A percentile compares a stretch with the other conserved stretches of the same genome.
Conservation (phyloP, 2,113 vertebrate species). For the Heterotilapia buettikoferi region DNA sequence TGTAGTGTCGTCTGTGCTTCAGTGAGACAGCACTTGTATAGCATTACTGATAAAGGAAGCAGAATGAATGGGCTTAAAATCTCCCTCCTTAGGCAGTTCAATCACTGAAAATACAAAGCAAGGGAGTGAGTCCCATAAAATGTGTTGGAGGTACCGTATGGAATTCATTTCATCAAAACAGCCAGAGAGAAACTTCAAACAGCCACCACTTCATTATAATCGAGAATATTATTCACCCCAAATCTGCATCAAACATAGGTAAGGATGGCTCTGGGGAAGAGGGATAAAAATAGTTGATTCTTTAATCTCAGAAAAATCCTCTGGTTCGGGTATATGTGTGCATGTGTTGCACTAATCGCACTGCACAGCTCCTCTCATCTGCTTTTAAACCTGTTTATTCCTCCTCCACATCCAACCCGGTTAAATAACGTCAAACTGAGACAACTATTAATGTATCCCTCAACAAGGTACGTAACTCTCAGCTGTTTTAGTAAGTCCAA, state of each 20-base stretch:
- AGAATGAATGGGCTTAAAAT: not conserved
- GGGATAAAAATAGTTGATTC: constrained; percentile 46
- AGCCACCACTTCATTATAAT: constrained; percentile 43
- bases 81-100: constrained; percentile 18
- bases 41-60: constrained; percentile 12
- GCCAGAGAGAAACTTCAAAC: constrained; percentile 54
- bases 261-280: constrained; percentile 30
- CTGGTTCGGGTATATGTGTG: not conserved
- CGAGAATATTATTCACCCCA: constrained; percentile 16
- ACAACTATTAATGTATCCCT: not conserved
- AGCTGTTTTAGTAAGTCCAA: not conserved
- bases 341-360: constrained; percentile 20
- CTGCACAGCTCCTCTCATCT: constrained; percentile 22
- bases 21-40: not conserved
- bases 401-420: not conserved
- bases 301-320: constrained; percentile 50
- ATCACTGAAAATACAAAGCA: constrained; percentile 29
- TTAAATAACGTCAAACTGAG: not conserved
- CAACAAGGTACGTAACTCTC: not conserved
- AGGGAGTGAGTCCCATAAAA: constrained; percentile 13
- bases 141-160: constrained; percentile 4
- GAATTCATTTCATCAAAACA: constrained; percentile 39
- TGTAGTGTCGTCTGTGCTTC: not conserved
- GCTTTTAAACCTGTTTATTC: constrained; percentile 28
- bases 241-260: constrained; percentile 45